Base-by-base conservation (phyloP, 1,140 invertebrate species). In the Penaeus japonicus region DNA sequence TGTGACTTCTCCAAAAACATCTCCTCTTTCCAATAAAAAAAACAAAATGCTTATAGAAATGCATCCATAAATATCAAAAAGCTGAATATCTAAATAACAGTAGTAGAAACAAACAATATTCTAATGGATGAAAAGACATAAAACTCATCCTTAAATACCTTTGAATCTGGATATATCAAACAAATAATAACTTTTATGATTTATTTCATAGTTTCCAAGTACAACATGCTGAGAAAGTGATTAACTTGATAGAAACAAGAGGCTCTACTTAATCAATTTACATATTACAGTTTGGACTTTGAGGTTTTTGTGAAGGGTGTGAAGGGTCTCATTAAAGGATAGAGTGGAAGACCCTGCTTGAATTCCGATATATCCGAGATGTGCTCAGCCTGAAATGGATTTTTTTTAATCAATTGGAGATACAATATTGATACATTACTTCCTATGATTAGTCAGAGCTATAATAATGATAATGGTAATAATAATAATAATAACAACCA, bases 281-380 rank as follows among this genome's bases (percentile, higher is more conserved):
- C 32, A 39, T 62, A 87, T 47, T 47, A 47, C 47, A 47, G 85
- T 39, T 87, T 87, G 12, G 85, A 77, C 47, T 87, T 87, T 54
- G 85, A 87, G 53, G 78, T 78, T 4, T 55, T 17, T 59, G 20
- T n/a, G 32, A 65, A 20, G 20, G 20, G 30, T 17, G 53, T n/a
- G 75, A 65, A 87, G 54, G 85, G 85, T 79, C 80, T 81, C 85
- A 87, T 54, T 3, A 80, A 57, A 17, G 85, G 85, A 62, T 80
- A 87, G 35, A 87, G 85, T 22, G 85, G 75, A 22, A 87, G 54
- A 10, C 32, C 24, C 3, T 30, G 30, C 32, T 89, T 89, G 87
- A 84, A 89, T 20, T 39, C 87, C 15, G 77, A 54, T 35, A 84
- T 55, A 20, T 65, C 65, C 10, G 18, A 70, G 15, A 83, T 84